phyloP scores from a whole-genome alignment of 2,888 invertebrate species.

The Biston betularia region DNA sequence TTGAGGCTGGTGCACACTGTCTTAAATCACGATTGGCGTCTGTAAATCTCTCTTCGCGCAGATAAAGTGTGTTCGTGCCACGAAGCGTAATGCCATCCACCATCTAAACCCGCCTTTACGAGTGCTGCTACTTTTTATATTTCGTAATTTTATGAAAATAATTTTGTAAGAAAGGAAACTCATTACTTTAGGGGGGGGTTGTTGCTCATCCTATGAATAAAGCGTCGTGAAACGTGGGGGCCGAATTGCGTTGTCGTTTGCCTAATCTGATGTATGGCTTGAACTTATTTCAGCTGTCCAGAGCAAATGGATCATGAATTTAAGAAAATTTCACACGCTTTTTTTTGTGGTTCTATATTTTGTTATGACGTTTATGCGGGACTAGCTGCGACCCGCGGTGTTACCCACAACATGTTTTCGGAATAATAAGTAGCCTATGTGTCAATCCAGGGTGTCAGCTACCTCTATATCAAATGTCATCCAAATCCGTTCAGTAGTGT shows the following conservation, averaged over 20 bases:
- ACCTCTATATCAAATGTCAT: too few species aligned
- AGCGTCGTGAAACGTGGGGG: background rate
- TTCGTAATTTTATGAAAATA: slow-evolving; percentile 31
- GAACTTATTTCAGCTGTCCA: slow-evolving; percentile 5
- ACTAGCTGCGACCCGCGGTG: too few species aligned
- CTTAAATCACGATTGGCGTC: slow-evolving; percentile 59
- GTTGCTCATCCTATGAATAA: slow-evolving; percentile 10
- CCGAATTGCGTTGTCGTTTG: slow-evolving; percentile 3
- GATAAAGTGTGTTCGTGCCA: slow-evolving; percentile 67
- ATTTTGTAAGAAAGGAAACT: slow-evolving; percentile 50
- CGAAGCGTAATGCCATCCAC: slow-evolving; percentile 54
- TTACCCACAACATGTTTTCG: too few species aligned
- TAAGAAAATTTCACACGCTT: background rate
- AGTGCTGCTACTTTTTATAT: slow-evolving; percentile 29
- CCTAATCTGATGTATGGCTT: slow-evolving; percentile 5
- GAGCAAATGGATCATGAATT: background rate
- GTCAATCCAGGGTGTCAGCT: too few species aligned
- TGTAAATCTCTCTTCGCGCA: slow-evolving; percentile 62
- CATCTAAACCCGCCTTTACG: slow-evolving; percentile 23
- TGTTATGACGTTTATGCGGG: too few species aligned
- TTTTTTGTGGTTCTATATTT: background rate
- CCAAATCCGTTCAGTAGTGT: too few species aligned
- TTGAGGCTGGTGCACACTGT: slow-evolving; percentile 54
- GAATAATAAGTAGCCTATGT: too few species aligned
- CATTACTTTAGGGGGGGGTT: slow-evolving; percentile 49